Percentiles rank a stretch among this genome's conserved stretches.
phyloP scores from a whole-genome alignment of 2,888 invertebrate genomes.

The Erynnis tages region DNA sequence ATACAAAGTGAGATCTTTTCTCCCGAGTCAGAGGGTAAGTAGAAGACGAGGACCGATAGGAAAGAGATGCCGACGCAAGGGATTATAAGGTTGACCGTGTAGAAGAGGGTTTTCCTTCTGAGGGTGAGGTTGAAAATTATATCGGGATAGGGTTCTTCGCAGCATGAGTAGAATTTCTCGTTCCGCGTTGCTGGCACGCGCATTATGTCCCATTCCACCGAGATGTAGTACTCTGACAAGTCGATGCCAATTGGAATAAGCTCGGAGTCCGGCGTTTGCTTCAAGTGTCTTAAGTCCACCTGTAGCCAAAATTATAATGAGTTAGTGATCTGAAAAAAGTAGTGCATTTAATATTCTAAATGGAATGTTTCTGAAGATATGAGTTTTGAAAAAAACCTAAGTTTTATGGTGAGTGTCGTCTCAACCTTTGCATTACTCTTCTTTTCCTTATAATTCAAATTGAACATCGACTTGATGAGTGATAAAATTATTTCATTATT shows the following conservation, averaged over 20 bases:
- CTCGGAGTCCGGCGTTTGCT: slow-evolving; percentile 93
- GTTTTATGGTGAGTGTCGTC: too few species aligned
- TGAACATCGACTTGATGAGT: too few species aligned
- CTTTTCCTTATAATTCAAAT: too few species aligned
- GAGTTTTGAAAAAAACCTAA: too few species aligned
- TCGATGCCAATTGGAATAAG: slow-evolving; percentile 95
- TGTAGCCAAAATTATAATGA: slow-evolving; percentile 58
- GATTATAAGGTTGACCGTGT: slow-evolving; percentile 98
- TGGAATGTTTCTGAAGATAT: too few species aligned
- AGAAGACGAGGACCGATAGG: slow-evolving; percentile 97
- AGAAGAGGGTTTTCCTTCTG: slow-evolving; percentile 96
- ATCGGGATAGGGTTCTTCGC: slow-evolving; percentile 97
- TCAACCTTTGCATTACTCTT: too few species aligned
- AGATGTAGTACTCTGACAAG: slow-evolving; percentile 96
- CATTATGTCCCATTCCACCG: slow-evolving; percentile 99
- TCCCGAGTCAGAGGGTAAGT: slow-evolving; percentile 98
- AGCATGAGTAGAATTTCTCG: slow-evolving; percentile 97
- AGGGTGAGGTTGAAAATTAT: slow-evolving; percentile 98
- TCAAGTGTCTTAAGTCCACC: slow-evolving; percentile 94
- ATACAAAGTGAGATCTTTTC: slow-evolving; percentile 98
- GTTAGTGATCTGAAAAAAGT: too few species aligned
- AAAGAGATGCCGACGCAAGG: slow-evolving; percentile 98
- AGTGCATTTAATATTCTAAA: too few species aligned
- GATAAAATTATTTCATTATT: too few species aligned
- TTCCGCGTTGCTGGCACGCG: slow-evolving; percentile 94